Conservation (phyloP, 2,797 vertebrate genomes). For the Hephaestus fuliginosus region DNA sequence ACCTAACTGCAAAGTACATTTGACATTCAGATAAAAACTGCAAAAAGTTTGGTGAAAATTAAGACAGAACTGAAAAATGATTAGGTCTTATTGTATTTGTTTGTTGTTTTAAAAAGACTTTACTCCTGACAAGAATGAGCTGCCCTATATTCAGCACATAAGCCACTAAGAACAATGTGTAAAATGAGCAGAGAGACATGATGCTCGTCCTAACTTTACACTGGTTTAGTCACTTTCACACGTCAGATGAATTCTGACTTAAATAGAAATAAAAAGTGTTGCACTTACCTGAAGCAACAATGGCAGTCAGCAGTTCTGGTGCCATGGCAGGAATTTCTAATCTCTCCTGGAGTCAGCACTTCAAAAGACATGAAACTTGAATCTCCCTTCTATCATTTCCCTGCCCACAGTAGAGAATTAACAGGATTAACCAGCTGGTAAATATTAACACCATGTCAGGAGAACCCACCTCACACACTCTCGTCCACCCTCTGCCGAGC, state of each 20-base stretch:
- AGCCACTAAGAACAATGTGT: not conserved
- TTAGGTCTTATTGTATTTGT: no score
- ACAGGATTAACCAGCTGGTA: conserved; percentile 15
- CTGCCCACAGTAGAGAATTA: no score
- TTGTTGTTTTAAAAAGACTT: not conserved
- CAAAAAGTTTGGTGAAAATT: no score
- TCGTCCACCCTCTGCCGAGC: not conserved
- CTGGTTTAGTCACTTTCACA: not conserved
- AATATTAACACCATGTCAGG: conserved; percentile 48
- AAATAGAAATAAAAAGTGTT: not conserved
- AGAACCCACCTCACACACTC: not conserved
- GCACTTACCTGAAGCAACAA: conserved; percentile 64
- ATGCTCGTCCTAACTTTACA: not conserved
- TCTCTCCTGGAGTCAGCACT: not conserved
- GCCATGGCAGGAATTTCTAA: conserved; percentile 21
- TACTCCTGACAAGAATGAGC: not conserved
- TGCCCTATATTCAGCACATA: not conserved
- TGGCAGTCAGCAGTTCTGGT: conserved; percentile 50
- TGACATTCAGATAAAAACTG: not conserved
- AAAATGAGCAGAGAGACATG: not conserved
- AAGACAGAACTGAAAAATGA: no score
- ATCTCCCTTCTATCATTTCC: not conserved
- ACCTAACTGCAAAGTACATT: not conserved
- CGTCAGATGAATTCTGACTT: not conserved
- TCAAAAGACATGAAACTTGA: not conserved